Evolutionary conservation across 1,140 invertebrate genomes (phyloP).

Genomic region (Drosophila funebris): DNA sequence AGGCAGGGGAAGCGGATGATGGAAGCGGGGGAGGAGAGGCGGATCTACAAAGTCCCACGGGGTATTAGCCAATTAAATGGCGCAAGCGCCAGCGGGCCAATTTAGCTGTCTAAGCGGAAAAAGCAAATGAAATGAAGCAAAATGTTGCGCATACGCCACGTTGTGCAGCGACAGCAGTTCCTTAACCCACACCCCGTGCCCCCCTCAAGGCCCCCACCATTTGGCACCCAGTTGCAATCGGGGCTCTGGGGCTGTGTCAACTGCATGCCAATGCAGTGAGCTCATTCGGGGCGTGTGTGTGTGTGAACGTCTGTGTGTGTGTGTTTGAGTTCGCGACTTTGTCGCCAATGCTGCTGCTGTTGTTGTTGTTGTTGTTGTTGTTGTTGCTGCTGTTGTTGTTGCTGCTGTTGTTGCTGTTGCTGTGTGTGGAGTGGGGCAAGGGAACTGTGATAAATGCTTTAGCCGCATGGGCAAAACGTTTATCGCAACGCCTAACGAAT

Average conservation of each 20-base stretch:
- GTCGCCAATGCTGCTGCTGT: constrained; percentile 35
- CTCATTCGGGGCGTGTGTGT: constrained; percentile 59
- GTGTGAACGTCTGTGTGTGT: constrained; percentile 23
- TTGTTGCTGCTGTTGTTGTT: constrained; percentile 12
- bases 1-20: too few species aligned
- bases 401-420: constrained; percentile 32
- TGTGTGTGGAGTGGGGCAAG: background rate
- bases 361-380: background rate
- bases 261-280: constrained; percentile 78
- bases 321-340: constrained; percentile 67
- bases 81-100: constrained; percentile 59
- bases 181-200: constrained; percentile 8
- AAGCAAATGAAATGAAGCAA: constrained; percentile 12
- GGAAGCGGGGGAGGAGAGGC: too few species aligned
- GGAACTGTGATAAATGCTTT: constrained; percentile 57
- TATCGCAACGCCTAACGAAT: constrained; percentile 68
- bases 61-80: constrained; percentile 48
- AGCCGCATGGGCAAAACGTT: too few species aligned
- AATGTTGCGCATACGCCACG: constrained; percentile 76
- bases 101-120: constrained; percentile 59
- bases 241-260: constrained; percentile 50
- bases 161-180: constrained; percentile 67
- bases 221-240: constrained; percentile 2
- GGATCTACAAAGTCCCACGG: too few species aligned
- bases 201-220: background rate